Evolutionary conservation across 2,797 vertebrate species (phyloP).

Genomic region (Cossypha heuglini): DNA sequence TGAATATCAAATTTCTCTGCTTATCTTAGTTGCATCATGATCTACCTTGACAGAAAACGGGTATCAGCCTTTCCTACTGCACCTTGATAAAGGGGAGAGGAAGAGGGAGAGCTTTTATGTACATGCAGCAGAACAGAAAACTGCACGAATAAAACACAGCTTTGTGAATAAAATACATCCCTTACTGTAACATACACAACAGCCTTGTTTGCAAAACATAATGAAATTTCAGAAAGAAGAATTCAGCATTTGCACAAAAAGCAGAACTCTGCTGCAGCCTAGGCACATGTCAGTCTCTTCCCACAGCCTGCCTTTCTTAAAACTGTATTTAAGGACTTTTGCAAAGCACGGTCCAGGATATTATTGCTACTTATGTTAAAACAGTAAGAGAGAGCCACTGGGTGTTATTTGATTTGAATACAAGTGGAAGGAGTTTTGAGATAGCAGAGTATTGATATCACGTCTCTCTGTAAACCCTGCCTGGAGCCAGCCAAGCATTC

Average conservation of each 20-base stretch:
- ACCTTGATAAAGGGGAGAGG: neutral
- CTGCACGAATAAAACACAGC: neutral
- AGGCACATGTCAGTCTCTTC: accelerated
- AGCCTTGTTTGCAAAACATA: neutral
- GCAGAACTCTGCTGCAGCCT: neutral
- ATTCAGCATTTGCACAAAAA: neutral
- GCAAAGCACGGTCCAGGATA: neutral
- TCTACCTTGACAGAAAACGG: neutral
- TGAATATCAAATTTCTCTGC: neutral
- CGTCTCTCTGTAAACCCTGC: neutral
- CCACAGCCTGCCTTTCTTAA: neutral
- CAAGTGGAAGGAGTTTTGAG: neutral
- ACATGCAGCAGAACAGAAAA: neutral
- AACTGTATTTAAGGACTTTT: neutral
- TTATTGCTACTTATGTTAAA: neutral
- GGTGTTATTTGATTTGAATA: neutral
- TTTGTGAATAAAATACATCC: neutral
- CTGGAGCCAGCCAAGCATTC: neutral
- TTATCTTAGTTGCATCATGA: neutral
- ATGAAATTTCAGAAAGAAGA: neutral
- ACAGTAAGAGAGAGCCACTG: neutral
- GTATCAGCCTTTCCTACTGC: neutral
- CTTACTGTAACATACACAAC: neutral
- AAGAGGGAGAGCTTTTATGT: neutral
- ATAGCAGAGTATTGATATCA: neutral